Evolutionary conservation across 1,140 invertebrate species (phyloP), one percentile per base, ranked within the genome.

Genomic region (Drosophila prosaltans): DNA sequence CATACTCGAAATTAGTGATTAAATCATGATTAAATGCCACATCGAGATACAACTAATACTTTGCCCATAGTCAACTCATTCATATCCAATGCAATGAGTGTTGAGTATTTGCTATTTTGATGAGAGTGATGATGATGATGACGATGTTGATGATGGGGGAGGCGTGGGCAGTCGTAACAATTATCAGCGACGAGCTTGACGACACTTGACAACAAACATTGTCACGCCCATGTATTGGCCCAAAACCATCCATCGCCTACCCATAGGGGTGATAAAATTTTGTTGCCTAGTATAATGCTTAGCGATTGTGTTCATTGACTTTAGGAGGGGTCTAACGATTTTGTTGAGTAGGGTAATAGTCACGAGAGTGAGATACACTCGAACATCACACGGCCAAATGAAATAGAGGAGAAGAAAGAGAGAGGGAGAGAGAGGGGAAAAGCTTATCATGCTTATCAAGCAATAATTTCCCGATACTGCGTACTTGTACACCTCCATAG

Each of bases 261-360:
- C 45, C 74, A 40, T n/a, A 74, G 75, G 69, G 39, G 82, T 32
- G 82, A 86, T 85, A 86, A 85, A 85, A 85, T 85, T 86, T 85
- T 85, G 82, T 85, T 79, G 82, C 79, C 83, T 73, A 79, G 75
- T 86, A 79, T 75, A 81, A 76, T 85, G 82, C 75, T 60, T 73
- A 81, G 82, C 83, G 82, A 75, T 78, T 88, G 82, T 86, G 83
- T 85, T 85, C 82, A 82, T 81, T 79, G 82, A 85, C 79, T 86
- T 76, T 77, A 59, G 51, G 30, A 10, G 36, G 32, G 21, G 67
- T 67, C 74, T 69, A 76, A 79, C 78, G 82, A 81, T 86, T 86
- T 79, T 81, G 82, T 85, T 86, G 82, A 86, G 79, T 85, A 81
- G 82, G 82, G 78, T 76, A 79, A 85, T 85, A 51, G 69, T 57